phyloP scores from a whole-genome alignment of 2,797 vertebrate genomes.

The Lophotriccus pileatus region DNA sequence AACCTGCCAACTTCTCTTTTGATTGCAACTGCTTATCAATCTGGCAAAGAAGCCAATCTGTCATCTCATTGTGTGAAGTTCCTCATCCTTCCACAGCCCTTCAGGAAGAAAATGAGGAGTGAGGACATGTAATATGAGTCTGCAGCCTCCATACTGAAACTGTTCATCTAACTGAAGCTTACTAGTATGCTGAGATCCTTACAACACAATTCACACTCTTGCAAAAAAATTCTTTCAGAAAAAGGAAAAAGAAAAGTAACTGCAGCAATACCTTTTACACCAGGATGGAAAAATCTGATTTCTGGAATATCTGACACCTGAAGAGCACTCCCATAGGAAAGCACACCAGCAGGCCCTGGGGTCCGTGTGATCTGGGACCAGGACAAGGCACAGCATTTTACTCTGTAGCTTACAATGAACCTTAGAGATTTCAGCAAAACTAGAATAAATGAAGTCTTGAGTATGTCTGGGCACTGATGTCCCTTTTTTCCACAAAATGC shows the following conservation, averaged over 20 bases:
- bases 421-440: neutral
- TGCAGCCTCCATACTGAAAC: neutral
- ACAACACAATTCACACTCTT: neutral
- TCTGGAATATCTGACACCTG: conserved; percentile 35
- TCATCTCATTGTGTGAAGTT: neutral
- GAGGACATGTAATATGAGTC: neutral
- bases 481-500: neutral
- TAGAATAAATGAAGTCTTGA: neutral
- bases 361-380: neutral
- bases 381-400: neutral
- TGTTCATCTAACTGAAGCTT: neutral
- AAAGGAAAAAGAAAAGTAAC: neutral
- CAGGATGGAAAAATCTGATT: conserved; percentile 35
- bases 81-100: neutral
- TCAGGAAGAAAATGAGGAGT: neutral
- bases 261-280: neutral
- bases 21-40: neutral
- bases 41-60: neutral
- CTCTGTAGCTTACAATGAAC: neutral
- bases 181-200: neutral
- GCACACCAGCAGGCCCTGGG: neutral
- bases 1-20: neutral
- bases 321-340: conserved; percentile 27
- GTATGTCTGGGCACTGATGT: neutral
- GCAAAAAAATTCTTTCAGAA: neutral